Base-by-base conservation (phyloP, 1,140 invertebrate genomes). In the Cydia pomonella region DNA sequence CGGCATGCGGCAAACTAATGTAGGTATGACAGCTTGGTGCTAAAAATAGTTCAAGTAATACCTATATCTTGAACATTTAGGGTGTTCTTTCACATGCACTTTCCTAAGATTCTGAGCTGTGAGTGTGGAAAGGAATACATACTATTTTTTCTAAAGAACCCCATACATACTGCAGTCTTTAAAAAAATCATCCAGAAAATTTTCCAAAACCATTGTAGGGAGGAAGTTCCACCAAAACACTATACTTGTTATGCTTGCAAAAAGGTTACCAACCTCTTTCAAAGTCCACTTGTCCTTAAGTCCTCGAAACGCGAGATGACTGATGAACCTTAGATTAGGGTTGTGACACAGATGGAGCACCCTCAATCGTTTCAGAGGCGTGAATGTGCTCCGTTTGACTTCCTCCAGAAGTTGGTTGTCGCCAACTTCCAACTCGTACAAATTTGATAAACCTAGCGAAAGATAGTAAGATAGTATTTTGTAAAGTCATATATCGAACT, bases 381-480 rank as follows among this genome's bases (percentile, higher is more conserved):
- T 80, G 82, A 95, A 94, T 38, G 94, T 88, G 77, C 93, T 92
- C 38, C 92, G 84, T 74, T 94, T 93, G 1, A 95, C 89, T 76
- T 90, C 88, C 75, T 93, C 92, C 44, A 96, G 82, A 75, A 90
- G 85, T 12, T 91, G 85, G 82, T 95, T 93, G 73, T 94, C 92
- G 23, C 93, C 94, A 0, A 95, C 93, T 80, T 95, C 95, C 23
- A 95, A 79, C 72, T 93, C 87, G 72, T 93, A 84, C 64, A 95
- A 79, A 72, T 92, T 91, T 53, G 89, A 89, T 77, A 95, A 83
- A 33, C 94, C 94, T 94, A 77, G n/a, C 4, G 12, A 75, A 80
- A 86, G 38, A 66, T 64, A 66, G 72, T 27, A 80, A 86, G 38
- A 66, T 64, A 66, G 72, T 27, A 53, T 38, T 29, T 12, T 27